phyloP scores from a whole-genome alignment of 92 coral and sea anemone genomes.

The Porites divaricata region DNA sequence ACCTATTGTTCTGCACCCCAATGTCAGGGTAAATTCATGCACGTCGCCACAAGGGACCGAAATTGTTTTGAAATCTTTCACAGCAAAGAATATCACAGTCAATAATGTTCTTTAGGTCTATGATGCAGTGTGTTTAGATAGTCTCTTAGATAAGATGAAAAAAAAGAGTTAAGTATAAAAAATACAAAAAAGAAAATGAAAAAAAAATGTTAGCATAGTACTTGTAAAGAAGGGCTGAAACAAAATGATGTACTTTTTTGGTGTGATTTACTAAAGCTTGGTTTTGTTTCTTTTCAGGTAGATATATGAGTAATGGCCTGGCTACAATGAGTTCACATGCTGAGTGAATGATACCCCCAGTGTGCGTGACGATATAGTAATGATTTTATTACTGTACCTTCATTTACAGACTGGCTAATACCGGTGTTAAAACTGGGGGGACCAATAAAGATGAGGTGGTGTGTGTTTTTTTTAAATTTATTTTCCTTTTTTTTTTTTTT shows the following conservation, averaged over 20 bases:
- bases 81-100: constrained; percentile 9
- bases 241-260: neutral
- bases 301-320: too few relatives aligned
- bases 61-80: constrained; percentile 21
- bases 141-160: neutral
- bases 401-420: constrained; percentile 5
- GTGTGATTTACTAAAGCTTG: neutral
- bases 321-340: too few relatives aligned
- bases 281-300: neutral
- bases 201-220: too few relatives aligned
- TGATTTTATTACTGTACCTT: neutral
- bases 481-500: neutral
- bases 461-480: neutral
- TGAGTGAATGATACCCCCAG: too few relatives aligned
- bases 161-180: neutral
- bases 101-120: neutral
- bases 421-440: constrained; percentile 8
- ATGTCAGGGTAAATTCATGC: constrained; percentile 23
- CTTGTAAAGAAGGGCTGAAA: neutral
- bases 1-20: constrained; percentile 13
- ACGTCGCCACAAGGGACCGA: neutral
- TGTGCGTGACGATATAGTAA: neutral
- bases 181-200: too few relatives aligned
- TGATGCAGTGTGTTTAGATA: neutral
- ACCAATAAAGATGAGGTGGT: constrained; percentile 1